Evolutionary conservation across 2,888 invertebrate genomes (phyloP).

Genomic region (Sarcophaga rosellei): DNA sequence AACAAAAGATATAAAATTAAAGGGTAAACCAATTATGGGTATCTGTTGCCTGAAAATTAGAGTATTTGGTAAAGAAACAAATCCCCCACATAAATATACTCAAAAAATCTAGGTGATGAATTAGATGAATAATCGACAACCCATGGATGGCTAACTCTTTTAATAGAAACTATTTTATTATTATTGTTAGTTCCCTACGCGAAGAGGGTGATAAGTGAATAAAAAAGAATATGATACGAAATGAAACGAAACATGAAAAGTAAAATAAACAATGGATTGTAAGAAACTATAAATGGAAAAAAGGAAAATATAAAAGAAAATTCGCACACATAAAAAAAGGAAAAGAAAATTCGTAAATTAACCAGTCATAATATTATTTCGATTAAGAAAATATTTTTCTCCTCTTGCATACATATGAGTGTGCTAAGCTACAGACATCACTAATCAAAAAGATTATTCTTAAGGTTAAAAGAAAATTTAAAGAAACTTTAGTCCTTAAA

Average conservation of each 20-base stretch:
- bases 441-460: too few relatives aligned
- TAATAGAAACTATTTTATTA: conserved; percentile 2
- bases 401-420: too few relatives aligned
- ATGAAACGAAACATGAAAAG: conserved; percentile 8
- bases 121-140: too few relatives aligned
- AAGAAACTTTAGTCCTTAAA: too few relatives aligned
- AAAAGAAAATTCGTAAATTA: conserved; percentile 19
- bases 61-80: too few relatives aligned
- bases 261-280: conserved; percentile 42
- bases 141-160: background rate
- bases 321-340: background rate
- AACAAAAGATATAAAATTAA: background rate
- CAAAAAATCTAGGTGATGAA: too few relatives aligned
- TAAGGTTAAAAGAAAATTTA: too few relatives aligned
- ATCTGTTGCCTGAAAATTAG: too few relatives aligned
- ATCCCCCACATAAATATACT: too few relatives aligned
- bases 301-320: conserved; percentile 7
- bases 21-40: too few relatives aligned
- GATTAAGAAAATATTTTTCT: background rate
- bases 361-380: conserved; percentile 48
- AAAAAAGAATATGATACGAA: background rate
- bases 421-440: too few relatives aligned
- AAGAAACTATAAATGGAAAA: conserved; percentile 12
- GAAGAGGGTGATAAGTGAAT: too few relatives aligned
- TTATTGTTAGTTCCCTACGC: background rate